Percentiles rank a stretch among this genome's conserved stretches.
Conservation (phyloP, 2,113 vertebrate genomes). For the Muscicapa adusta region DNA sequence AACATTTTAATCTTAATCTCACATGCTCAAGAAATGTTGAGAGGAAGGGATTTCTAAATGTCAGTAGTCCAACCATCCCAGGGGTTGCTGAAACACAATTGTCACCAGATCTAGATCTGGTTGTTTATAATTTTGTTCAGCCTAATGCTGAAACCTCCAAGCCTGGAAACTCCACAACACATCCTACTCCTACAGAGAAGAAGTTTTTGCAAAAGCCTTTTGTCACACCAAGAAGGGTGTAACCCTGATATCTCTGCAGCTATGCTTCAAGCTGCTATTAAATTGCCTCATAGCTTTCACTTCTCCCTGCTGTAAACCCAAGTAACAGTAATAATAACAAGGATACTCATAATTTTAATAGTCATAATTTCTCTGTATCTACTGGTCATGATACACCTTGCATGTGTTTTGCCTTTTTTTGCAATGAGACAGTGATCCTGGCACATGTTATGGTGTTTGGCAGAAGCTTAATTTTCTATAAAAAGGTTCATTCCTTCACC, state of each 20-base stretch:
- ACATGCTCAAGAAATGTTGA: not conserved
- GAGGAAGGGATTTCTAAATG: not conserved
- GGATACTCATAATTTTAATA: not conserved
- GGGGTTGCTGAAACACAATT: accelerated
- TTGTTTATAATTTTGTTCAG: not conserved
- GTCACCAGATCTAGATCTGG: not conserved
- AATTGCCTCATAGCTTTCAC: not conserved
- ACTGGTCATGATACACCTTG: not conserved
- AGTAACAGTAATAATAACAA: not conserved
- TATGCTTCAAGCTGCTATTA: not conserved
- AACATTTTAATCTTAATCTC: not conserved
- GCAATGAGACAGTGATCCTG: not conserved
- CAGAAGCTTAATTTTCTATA: not conserved
- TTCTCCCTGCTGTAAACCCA: not conserved
- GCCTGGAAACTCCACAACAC: not conserved
- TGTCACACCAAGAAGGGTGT: not conserved
- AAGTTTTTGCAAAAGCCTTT: not conserved
- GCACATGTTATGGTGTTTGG: not conserved
- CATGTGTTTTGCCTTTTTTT: not conserved
- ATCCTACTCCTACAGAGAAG: not conserved
- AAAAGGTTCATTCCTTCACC: not conserved
- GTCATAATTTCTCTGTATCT: not conserved
- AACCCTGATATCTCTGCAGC: not conserved
- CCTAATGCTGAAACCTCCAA: not conserved
- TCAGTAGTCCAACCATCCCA: not conserved